Conservation (phyloP, 2,797 vertebrate genomes). For the Eulemur coronatus region DNA sequence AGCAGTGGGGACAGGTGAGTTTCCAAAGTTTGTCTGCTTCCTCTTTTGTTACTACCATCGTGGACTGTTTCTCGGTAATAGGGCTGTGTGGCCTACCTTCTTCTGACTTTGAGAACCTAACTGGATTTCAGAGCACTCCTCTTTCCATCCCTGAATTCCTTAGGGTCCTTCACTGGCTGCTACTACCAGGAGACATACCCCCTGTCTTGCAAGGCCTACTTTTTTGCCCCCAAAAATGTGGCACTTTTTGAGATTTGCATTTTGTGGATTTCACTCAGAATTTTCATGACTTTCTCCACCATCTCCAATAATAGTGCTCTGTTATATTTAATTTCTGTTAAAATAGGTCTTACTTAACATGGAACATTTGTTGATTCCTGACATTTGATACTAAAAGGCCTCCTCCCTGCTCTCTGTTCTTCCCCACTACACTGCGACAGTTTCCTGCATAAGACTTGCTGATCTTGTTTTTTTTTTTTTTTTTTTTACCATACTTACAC, state of each 20-base stretch:
- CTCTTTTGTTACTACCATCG: not conserved
- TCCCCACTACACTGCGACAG: not conserved
- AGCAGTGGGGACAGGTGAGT: not conserved
- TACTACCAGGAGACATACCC: not conserved
- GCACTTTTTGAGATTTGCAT: not conserved
- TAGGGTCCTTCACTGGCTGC: not conserved
- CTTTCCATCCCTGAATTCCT: not conserved
- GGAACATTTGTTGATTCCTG: conserved; percentile 32
- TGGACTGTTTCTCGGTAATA: not conserved
- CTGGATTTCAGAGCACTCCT: not conserved
- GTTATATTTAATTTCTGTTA: conserved; percentile 12
- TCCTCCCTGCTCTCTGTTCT: not conserved
- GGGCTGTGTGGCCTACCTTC: not conserved
- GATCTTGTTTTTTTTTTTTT: not conserved
- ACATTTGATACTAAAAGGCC: not conserved
- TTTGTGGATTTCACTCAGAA: conserved; percentile 8
- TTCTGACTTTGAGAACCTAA: not conserved
- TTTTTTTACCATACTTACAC: conserved; percentile 31
- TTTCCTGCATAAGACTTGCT: not conserved
- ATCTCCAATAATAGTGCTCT: not conserved
- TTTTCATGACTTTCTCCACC: not conserved
- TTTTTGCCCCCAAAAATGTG: not conserved
- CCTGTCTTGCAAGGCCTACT: not conserved
- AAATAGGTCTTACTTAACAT: not conserved
- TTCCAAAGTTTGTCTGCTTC: not conserved